Conservation (phyloP, 2,888 invertebrate species). For the Pammene aurita region DNA sequence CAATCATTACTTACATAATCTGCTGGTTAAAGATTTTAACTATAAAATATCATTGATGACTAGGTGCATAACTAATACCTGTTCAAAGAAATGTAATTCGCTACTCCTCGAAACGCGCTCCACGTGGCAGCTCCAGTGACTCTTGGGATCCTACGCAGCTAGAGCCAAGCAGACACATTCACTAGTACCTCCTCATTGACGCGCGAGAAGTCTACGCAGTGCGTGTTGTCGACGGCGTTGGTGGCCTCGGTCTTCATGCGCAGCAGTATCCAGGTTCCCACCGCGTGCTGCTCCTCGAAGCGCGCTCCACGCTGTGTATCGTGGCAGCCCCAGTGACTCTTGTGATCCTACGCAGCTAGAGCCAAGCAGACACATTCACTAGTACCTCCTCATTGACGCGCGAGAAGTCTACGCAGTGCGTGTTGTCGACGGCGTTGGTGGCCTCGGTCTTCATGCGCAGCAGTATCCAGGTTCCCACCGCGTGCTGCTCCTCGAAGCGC, state of each 20-base stretch:
- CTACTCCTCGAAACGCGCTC: too few species aligned
- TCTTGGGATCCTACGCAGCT: too few species aligned
- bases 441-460: constrained; percentile 50
- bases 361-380: too few species aligned
- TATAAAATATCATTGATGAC: too few species aligned
- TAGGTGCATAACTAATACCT: too few species aligned
- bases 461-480: constrained; percentile 66
- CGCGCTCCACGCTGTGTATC: constrained; percentile 55
- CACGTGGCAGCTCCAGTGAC: too few species aligned
- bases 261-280: constrained; percentile 69
- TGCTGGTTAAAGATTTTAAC: too few species aligned
- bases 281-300: constrained; percentile 50
- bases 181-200: constrained; percentile 58
- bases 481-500: constrained; percentile 63
- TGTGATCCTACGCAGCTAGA: too few species aligned
- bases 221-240: constrained; percentile 61
- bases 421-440: constrained; percentile 59
- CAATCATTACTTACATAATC: neutral
- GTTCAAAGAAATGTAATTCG: too few species aligned
- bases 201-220: constrained; percentile 63
- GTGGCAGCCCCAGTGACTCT: neutral
- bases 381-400: constrained; percentile 52
- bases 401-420: constrained; percentile 65
- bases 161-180: too few species aligned
- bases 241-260: constrained; percentile 61